Conservation (phyloP, 2,113 vertebrate genomes). For the Ammodytes marinus region DNA sequence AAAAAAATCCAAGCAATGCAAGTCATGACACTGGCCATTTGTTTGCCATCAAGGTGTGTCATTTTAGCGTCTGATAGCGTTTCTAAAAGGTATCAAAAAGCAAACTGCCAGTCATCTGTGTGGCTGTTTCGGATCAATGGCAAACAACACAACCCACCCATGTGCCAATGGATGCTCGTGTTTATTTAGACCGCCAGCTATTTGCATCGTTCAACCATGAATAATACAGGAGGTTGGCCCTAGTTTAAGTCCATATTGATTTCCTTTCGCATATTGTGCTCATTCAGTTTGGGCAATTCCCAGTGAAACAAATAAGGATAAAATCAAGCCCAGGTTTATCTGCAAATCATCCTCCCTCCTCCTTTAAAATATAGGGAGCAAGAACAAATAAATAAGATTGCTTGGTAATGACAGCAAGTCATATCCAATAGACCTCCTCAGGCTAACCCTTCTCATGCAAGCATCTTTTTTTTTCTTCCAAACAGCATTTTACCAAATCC, state of each 20-base stretch:
- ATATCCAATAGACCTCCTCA: constrained; percentile 33
- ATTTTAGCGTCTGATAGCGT: background rate
- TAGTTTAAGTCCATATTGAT: background rate
- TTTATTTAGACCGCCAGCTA: constrained; percentile 27
- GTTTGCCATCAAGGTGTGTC: constrained; percentile 8
- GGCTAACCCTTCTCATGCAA: constrained; percentile 6
- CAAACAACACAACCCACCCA: constrained; percentile 30
- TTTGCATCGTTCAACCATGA: constrained; percentile 37
- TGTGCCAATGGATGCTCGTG: constrained; percentile 22
- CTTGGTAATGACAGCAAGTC: constrained; percentile 34
- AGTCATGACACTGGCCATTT: background rate
- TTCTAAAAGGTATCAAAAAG: background rate
- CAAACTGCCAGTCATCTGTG: background rate
- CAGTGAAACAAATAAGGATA: background rate
- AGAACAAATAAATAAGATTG: constrained; percentile 31
- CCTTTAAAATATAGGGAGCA: background rate
- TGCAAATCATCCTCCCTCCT: background rate
- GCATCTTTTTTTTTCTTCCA: constrained; percentile 8
- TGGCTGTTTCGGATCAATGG: constrained; percentile 7
- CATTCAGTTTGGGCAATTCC: constrained; percentile 17
- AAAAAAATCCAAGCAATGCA: background rate
- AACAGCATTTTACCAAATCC: constrained; percentile 33
- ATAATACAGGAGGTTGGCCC: constrained; percentile 12
- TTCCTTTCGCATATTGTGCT: background rate
- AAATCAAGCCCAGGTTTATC: constrained; percentile 18